Percentiles rank a stretch among this genome's conserved stretches.
Evolutionary conservation across 2,113 vertebrate genomes (phyloP).

Genomic region (Electrona antarctica): DNA sequence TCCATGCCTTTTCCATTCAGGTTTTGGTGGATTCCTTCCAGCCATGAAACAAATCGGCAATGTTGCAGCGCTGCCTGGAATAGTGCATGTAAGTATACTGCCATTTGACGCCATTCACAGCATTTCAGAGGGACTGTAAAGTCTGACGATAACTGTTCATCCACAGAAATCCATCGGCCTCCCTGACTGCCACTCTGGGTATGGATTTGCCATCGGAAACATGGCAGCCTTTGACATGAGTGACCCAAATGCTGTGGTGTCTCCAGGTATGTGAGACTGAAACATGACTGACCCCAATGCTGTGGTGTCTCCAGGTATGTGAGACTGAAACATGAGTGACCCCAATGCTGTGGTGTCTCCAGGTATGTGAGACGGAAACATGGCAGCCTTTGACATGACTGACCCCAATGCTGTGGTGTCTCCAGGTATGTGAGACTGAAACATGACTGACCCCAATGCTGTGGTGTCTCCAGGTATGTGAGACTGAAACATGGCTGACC

Average conservation of each 20-base stretch:
- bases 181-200: slow-evolving; percentile 97
- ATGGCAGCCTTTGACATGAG: slow-evolving; percentile 98
- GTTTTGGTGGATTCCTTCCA: slow-evolving; percentile 93
- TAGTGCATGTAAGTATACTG: slow-evolving; percentile 88
- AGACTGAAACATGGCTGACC: no score
- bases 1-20: slow-evolving; percentile 61
- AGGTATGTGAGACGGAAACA: no score
- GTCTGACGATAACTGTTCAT: background rate
- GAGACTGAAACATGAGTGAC: no score
- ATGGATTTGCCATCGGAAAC: slow-evolving; percentile 97
- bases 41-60: slow-evolving; percentile 99
- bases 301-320: no score
- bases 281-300: no score
- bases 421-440: no score
- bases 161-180: slow-evolving; percentile 92
- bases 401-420: no score
- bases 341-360: no score
- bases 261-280: slow-evolving; percentile 82
- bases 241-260: slow-evolving; percentile 91
- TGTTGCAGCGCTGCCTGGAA: slow-evolving; percentile 95
- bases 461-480: no score
- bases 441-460: no score
- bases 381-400: no score
- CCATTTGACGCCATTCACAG: accelerated
- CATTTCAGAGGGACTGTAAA: background rate